Evolutionary conservation across 2,888 invertebrate species (phyloP).

Genomic region (Temnothorax unifasciatus): DNA sequence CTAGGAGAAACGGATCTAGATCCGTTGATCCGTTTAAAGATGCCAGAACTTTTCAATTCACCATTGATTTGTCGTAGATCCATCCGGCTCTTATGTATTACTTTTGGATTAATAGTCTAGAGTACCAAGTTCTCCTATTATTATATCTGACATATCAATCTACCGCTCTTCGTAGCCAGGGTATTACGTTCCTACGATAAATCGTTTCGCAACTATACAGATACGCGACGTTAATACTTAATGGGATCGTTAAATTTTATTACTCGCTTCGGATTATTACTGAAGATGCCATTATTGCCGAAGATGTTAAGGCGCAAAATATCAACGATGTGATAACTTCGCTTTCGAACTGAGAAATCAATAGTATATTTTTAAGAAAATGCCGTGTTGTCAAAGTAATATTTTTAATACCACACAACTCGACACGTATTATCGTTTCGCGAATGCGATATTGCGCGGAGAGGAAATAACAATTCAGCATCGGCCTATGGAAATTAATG

Average conservation of each 20-base stretch:
- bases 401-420: background rate
- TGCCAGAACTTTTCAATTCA: constrained; percentile 15
- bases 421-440: background rate
- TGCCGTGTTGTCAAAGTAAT: background rate
- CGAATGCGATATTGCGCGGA: background rate
- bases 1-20: too few relatives aligned
- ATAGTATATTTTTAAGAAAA: constrained; percentile 1
- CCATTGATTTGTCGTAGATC: background rate
- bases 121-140: background rate
- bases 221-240: constrained; percentile 23
- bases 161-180: background rate
- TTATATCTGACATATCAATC: constrained; percentile 38
- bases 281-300: constrained; percentile 8
- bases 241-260: constrained; percentile 38
- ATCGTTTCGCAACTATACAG: constrained; percentile 9
- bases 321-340: constrained; percentile 2
- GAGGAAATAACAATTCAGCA: constrained; percentile 3
- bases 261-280: constrained; percentile 16
- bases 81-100: background rate
- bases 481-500: constrained; percentile 5
- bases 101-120: constrained; percentile 22
- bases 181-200: constrained; percentile 25
- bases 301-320: background rate
- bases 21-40: background rate
- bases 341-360: background rate